Evolutionary conservation across 1,140 invertebrate genomes (phyloP), one percentile per base, ranked within the genome.

Genomic region (Mya arenaria): DNA sequence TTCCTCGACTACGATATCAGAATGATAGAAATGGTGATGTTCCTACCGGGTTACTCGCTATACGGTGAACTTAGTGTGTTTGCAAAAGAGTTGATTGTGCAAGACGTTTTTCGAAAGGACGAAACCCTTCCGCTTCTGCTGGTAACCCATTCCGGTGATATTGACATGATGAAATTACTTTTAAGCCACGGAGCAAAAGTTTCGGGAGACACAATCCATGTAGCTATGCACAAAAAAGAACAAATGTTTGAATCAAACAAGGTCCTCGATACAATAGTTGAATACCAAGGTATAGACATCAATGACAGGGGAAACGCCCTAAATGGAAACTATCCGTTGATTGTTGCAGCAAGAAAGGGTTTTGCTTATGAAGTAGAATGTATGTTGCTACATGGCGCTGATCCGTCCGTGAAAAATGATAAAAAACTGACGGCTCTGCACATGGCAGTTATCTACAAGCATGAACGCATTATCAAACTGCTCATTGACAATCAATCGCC

Each of bases 1-100:
- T 78, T 78, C 34, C 41, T 78, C 25, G 63, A 68, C n/a, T 78
- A 78, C 48, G 74, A 62, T 15, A 78, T 66, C 17, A 28, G 15
- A 32, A 52, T 66, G 60, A 19, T 36, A 0, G 4, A 39, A 56
- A 28, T 78, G 17, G 62, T 55, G 17, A 78, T 78, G 41, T 63
- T 58, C 39, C 37, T 78, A 1, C 39, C 39, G 25, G 74, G 39
- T 34, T 78, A 78, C 28, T 37, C 39, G 3, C 48, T 52, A 41
- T 66, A 36, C 30, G 66, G 39, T 36, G 62, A 60, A n/a, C 8
- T 41, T 2, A 32, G 39, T 4, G 19, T 66, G 1, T 56, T 63
- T 4, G 8, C 32, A 30, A 8, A 6, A 34, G 6, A 3, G 19
- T 28, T 8, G 28, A 28, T 32, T 28, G 28, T 32, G 34, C 48